phyloP scores from a whole-genome alignment of 2,113 vertebrate genomes.

The Eretmochelys imbricata region DNA sequence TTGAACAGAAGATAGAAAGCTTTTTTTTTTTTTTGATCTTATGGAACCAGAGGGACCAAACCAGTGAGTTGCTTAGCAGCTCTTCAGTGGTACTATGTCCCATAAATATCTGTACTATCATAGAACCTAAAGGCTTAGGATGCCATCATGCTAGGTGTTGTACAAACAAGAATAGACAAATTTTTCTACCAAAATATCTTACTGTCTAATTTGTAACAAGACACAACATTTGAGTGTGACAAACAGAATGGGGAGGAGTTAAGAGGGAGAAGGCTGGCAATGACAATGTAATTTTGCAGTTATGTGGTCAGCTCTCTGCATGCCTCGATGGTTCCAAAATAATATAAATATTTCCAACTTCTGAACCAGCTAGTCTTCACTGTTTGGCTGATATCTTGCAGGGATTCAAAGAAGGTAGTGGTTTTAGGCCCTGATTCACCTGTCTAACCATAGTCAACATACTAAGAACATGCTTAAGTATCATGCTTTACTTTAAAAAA shows the following conservation, averaged over 20 bases:
- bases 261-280: neutral
- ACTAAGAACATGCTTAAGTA: neutral
- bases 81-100: no score
- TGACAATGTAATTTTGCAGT: no score
- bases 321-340: neutral
- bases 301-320: no score
- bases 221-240: neutral
- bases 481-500: no score
- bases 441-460: neutral
- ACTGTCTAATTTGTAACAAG: neutral
- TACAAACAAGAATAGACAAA: neutral
- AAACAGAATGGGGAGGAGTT: neutral
- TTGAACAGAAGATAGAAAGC: neutral
- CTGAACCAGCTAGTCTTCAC: neutral
- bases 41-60: neutral
- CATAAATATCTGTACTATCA: neutral
- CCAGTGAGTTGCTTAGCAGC: neutral
- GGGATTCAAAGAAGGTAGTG: neutral
- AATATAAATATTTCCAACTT: neutral
- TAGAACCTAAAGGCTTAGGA: neutral
- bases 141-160: fast-evolving
- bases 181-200: neutral
- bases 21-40: neutral
- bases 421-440: neutral
- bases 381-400: fast-evolving